A percentile compares a stretch with the other conserved stretches of the same genome.
These are phyloP conservation scores for Aselliscus stoliczkanus DNA, from an alignment of 2,797 vertebrate genomes.

Conservation along the genomic window DNA sequence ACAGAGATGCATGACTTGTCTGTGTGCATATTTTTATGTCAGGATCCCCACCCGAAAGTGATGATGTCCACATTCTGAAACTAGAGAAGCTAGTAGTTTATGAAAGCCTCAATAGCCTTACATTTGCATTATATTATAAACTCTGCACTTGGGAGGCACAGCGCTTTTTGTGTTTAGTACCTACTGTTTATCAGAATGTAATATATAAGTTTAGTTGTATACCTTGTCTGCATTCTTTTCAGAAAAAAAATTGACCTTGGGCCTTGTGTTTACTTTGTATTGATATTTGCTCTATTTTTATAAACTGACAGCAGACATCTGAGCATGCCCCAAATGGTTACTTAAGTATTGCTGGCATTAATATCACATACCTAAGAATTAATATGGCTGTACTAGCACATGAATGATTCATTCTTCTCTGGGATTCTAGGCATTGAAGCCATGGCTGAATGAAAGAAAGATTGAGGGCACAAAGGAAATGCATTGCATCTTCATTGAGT, in stretches of 20 bases:
- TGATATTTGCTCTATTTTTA: slow-evolving; percentile 67
- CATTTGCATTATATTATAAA: not conserved
- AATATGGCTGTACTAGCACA: slow-evolving; percentile 71
- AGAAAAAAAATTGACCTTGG: slow-evolving; percentile 63
- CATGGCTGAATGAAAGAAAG: slow-evolving; percentile 81
- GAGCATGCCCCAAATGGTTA: slow-evolving; percentile 70
- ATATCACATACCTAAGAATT: not conserved
- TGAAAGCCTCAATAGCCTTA: slow-evolving; percentile 20
- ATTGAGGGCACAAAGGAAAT: slow-evolving; percentile 80
- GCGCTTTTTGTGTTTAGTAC: not conserved
- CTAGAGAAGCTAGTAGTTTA: not conserved
- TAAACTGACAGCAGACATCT: slow-evolving; percentile 72
- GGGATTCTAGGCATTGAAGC: slow-evolving; percentile 72
- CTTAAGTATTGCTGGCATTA: slow-evolving; percentile 47
- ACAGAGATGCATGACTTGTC: not conserved
- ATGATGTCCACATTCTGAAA: not conserved
- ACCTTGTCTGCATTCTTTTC: slow-evolving; percentile 63
- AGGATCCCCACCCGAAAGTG: not conserved
- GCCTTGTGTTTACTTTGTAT: slow-evolving; percentile 78
- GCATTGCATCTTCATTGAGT: slow-evolving; percentile 81
- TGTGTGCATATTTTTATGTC: slow-evolving; percentile 1
- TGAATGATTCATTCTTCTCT: slow-evolving; percentile 78
- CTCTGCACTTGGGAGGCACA: not conserved
- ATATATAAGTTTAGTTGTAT: slow-evolving; percentile 63
- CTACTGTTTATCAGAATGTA: slow-evolving; percentile 50